Evolutionary conservation across 1,140 invertebrate genomes (phyloP), one percentile per base, ranked within the genome.

Genomic region (Dufourea novaeangliae): DNA sequence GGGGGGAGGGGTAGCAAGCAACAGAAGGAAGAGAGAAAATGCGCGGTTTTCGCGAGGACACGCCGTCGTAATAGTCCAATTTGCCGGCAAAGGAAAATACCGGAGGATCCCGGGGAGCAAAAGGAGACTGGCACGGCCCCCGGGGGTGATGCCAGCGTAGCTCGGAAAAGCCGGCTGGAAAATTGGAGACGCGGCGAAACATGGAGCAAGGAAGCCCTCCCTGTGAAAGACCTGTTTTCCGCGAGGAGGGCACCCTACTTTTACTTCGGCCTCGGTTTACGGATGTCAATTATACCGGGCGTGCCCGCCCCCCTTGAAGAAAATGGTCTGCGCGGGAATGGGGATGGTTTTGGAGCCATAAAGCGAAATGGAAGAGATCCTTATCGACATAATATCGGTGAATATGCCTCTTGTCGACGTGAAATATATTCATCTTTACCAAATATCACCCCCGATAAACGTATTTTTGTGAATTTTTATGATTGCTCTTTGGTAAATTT

Each of bases 51-150:
- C 74, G 70, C 81, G 70, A 79, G 57, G 61, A 85, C 69, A 83
- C 79, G 74, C 34, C 79, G 77, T 57, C 78, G 88, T 90, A 88
- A 90, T 90, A 89, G 89, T 90, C 88, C 88, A 90, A 90, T 90
- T 90, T 89, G 86, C 82, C 78, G 67, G 87, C 81, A 90, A 90
- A 90, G 83, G 83, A 88, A 90, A 90, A 90, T 86, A 86, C 81
- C 81, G 80, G 81, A 87, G 86, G 85, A 88, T 86, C 69, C 84
- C 85, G 46, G n/a, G 71, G 67, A 85, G 86, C 79, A 78, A 81
- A 82, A 82, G 78, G 81, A 88, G 79, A 78, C 37, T 54, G 41
- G 79, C 74, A 54, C 54, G 61, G 44, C 59, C 70, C 77, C 39
- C 46, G 62, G 56, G 78, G 78, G 37, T 76, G 66, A 39, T 29